Evolutionary conservation across 2,888 invertebrate species (phyloP), one percentile per base, ranked within the genome.

Genomic region (Meiosimyza decipiens): DNA sequence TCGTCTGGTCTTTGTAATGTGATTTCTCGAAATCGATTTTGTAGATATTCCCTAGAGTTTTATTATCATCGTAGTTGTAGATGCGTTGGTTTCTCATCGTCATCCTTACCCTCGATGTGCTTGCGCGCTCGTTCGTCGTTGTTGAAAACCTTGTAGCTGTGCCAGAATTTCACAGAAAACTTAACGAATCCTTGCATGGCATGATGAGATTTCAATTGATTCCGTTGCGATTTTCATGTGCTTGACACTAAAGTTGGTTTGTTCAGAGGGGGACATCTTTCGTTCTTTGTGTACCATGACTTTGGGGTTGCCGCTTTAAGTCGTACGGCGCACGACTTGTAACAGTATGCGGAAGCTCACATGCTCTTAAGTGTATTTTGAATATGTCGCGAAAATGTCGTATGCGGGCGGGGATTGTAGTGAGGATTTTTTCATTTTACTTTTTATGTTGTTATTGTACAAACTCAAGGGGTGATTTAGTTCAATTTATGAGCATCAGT

Each of bases 191-290:
- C 69, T 69, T 72, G 69, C 65, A 66, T 70, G 52, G 69, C 72
- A 69, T 74, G 74, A 74, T 66, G 71, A 72, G 69, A 74, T 72
- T 72, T 74, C 71, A 74, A 74, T 74, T 74, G 74, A 74, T 71
- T 65, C 54, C 54, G 68, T 65, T 71, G 69, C 63, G 51, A 64
- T 64, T 63, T 64, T 64, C 64, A 64, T 64, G 50, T 51, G 64
- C 64, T 64, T 22, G 40, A 40, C 15, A 64, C 18, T 28, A 40
- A 15, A 55, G 47, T 40, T 40, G 52, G 22, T 49, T 22, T 64
- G 28, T 15, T 51, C 16, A 7, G 16, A 2, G n/a, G 12, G 66
- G 51, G 18, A 60, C 5, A 9, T 40, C 40, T 40, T 40, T 40
- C 40, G 1, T 40, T 40, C 40, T 9, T 7, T 40, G 22, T 7